Base-by-base conservation (phyloP, 1,140 invertebrate species). In the Semibalanus balanoides region DNA sequence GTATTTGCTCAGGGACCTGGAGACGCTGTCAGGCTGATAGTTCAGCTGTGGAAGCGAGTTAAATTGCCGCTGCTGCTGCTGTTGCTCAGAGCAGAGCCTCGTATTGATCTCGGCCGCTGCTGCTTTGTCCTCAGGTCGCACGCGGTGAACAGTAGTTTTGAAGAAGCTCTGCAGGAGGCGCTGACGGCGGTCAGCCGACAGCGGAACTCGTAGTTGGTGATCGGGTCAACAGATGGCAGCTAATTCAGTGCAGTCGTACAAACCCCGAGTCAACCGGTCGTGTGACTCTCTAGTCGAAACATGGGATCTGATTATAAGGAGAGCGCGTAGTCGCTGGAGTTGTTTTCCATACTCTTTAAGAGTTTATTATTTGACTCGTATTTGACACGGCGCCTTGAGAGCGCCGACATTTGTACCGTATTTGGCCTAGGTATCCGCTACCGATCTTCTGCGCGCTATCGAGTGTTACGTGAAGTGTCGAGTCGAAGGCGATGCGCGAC, bases 131-230 rank as follows among this genome's bases (percentile, higher is more conserved):
- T 1, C 70, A 72, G 70, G 25, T 72, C 70, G 3, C 29, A 11
- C 28, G 70, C 70, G n/a, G 3, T 72, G 70, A 72, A 72, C 70
- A 30, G 28, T 22, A 72, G 70, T 22, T 72, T 72, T 30, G 70
- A 72, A 30, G 70, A 72, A n/a, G 70, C 70, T 11, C 29, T 72
- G n/a, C 70, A 72, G 29, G 70, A 72, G 70, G 70, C 70, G 70
- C 70, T 72, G 29, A 30, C 29, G 29, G 70, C 70, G n/a, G 70
- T 72, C 25, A 30, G 19, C n/a, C 22, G 29, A 72, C n/a, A 29
- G 29, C 70, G 70, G 0, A 72, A 72, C 7, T 30, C 22, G 70
- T 5, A 72, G 70, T 72, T 72, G 11, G 51, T 25, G 51, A 64
- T 64, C 51, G 11, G 1, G 51, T 64, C 51, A 64, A 64, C 51